Percentiles rank a stretch among this genome's conserved stretches.
Conservation (phyloP, 2,888 invertebrate genomes). For the Venustoraphidia nigricollis region DNA sequence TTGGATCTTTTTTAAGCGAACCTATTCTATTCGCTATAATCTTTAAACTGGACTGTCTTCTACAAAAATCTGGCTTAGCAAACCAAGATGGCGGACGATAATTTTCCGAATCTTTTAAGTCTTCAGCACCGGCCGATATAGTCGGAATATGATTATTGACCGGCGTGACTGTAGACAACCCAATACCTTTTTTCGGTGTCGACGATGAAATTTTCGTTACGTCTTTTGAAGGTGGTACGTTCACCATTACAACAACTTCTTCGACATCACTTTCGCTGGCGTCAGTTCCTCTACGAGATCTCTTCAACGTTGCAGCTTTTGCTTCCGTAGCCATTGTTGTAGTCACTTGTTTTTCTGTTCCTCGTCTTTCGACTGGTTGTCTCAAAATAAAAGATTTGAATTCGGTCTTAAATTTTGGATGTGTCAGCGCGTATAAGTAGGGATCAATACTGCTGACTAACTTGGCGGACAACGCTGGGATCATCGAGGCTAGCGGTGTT, state of each 20-base stretch:
- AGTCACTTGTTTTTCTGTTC: constrained; percentile 6
- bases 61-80: constrained; percentile 34
- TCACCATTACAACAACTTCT: constrained; percentile 36
- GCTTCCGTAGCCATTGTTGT: constrained; percentile 14
- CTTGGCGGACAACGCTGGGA: constrained; percentile 68
- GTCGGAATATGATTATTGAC: constrained; percentile 19
- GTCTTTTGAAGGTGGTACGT: constrained; percentile 19
- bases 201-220: neutral
- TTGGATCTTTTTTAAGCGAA: constrained; percentile 20
- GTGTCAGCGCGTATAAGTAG: constrained; percentile 62
- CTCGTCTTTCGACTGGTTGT: constrained; percentile 7
- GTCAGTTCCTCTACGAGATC: constrained; percentile 4
- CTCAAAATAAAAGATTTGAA: constrained; percentile 30
- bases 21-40: constrained; percentile 25
- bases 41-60: constrained; percentile 30
- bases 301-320: constrained; percentile 25
- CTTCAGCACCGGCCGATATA: constrained; percentile 19
- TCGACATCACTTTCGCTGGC: constrained; percentile 32
- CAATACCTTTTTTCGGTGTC: constrained; percentile 6
- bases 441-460: constrained; percentile 70
- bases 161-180: constrained; percentile 14
- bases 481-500: constrained; percentile 55
- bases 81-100: constrained; percentile 37
- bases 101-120: constrained; percentile 22
- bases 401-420: constrained; percentile 58